Percentiles rank a stretch among this genome's conserved stretches.
phyloP scores from a whole-genome alignment of 2,888 invertebrate genomes.

The Encarsia formosa region DNA sequence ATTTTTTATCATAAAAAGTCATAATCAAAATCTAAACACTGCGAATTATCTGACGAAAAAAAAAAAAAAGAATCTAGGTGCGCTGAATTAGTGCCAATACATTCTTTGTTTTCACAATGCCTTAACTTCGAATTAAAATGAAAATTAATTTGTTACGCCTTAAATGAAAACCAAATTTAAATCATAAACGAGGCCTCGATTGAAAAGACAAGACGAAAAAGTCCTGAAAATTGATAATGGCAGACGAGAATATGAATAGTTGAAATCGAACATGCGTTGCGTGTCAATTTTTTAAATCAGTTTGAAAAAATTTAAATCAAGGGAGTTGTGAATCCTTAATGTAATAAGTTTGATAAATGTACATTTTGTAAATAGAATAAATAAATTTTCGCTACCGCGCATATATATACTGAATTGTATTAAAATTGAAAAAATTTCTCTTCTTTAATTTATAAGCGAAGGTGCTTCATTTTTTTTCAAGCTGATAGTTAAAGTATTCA shows the following conservation, averaged over 20 bases:
- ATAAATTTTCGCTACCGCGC: no score
- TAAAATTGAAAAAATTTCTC: slow-evolving; percentile 27
- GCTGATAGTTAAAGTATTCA: neutral
- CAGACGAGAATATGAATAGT: slow-evolving; percentile 19
- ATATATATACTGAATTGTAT: slow-evolving; percentile 41
- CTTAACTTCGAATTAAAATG: no score
- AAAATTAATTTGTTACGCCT: no score
- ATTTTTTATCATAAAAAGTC: no score
- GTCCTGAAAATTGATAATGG: slow-evolving; percentile 15
- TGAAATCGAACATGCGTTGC: slow-evolving; percentile 24
- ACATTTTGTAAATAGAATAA: slow-evolving; percentile 48
- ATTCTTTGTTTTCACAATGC: no score
- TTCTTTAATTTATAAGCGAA: neutral
- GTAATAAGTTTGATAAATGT: slow-evolving; percentile 47
- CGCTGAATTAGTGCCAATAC: no score
- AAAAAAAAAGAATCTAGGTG: no score
- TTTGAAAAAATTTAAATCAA: slow-evolving; percentile 18
- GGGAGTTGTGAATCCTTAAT: slow-evolving; percentile 14
- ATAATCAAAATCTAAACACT: no score
- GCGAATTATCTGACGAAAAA: no score
- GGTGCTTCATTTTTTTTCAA: slow-evolving; percentile 19
- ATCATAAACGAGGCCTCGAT: slow-evolving; percentile 21
- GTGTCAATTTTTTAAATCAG: slow-evolving; percentile 14
- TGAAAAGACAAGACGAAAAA: slow-evolving; percentile 12
- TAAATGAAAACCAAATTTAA: no score